Evolutionary conservation across 2,113 vertebrate species (phyloP).

Genomic region (Choloepus hoffmanni): DNA sequence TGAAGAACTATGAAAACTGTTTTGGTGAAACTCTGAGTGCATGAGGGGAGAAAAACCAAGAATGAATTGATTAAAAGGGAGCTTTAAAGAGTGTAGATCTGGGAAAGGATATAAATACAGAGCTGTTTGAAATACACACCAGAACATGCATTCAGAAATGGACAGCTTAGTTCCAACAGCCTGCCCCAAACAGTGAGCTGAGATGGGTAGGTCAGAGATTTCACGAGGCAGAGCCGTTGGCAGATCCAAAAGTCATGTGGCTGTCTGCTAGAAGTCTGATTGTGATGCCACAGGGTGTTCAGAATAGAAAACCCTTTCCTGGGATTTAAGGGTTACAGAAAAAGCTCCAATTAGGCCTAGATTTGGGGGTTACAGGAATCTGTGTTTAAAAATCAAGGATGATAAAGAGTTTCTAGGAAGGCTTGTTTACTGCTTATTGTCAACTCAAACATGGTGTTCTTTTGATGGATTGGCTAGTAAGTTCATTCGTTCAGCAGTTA

Average conservation of each 20-base stretch:
- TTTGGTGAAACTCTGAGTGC: neutral
- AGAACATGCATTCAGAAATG: neutral
- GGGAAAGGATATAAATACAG: neutral
- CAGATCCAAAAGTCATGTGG: neutral
- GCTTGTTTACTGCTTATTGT: neutral
- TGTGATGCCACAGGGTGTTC: neutral
- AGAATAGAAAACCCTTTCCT: neutral
- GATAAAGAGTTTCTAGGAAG: neutral
- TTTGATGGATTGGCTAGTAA: conserved; percentile 49
- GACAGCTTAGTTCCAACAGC: neutral
- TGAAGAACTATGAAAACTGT: neutral
- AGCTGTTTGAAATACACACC: neutral
- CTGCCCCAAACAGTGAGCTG: neutral
- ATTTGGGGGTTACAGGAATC: neutral
- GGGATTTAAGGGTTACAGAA: neutral
- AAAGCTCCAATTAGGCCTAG: neutral
- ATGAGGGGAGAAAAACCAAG: neutral
- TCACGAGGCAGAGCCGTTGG: neutral
- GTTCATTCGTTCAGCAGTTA: conserved; percentile 31
- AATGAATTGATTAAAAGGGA: neutral
- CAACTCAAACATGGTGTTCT: neutral
- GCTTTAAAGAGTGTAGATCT: neutral
- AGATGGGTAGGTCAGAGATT: neutral
- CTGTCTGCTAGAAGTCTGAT: neutral
- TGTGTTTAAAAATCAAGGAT: conserved; percentile 32